These are phyloP conservation scores for Agrochola litura DNA, from an alignment of 2,888 invertebrate genomes.

Conservation along the genomic window DNA sequence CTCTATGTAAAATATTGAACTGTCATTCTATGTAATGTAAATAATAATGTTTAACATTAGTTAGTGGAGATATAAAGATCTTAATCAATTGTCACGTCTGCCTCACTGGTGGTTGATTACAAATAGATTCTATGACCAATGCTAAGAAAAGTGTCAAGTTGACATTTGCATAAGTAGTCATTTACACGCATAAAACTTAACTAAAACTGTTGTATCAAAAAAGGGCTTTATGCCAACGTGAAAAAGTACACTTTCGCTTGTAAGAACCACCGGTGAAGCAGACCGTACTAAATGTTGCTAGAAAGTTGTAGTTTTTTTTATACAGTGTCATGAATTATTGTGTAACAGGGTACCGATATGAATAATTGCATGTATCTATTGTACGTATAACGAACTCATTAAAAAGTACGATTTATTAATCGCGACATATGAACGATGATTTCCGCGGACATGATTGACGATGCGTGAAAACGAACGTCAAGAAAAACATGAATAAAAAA, in stretches of 20 bases:
- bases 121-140: constrained; percentile 11
- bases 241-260: constrained; percentile 46
- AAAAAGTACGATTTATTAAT: constrained; percentile 41
- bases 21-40: constrained; percentile 56
- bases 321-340: constrained; percentile 73
- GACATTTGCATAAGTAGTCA: constrained; percentile 26
- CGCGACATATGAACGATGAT: constrained; percentile 26
- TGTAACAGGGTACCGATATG: constrained; percentile 78
- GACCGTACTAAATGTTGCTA: constrained; percentile 69
- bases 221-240: constrained; percentile 17
- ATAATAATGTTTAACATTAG: constrained; percentile 67
- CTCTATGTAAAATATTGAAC: constrained; percentile 46
- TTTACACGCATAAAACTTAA: not conserved
- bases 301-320: constrained; percentile 77
- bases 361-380: constrained; percentile 60
- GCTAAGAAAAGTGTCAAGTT: not conserved
- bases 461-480: constrained; percentile 49
- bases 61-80: constrained; percentile 58
- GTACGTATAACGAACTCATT: constrained; percentile 55
- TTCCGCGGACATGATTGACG: constrained; percentile 51
- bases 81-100: constrained; percentile 49
- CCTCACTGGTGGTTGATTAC: constrained; percentile 28
- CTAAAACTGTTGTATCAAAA: constrained; percentile 14
- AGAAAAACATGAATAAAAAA: constrained; percentile 40
- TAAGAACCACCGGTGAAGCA: constrained; percentile 47